phyloP scores from a whole-genome alignment of 2,113 vertebrate genomes.

The Alosa alosa region DNA sequence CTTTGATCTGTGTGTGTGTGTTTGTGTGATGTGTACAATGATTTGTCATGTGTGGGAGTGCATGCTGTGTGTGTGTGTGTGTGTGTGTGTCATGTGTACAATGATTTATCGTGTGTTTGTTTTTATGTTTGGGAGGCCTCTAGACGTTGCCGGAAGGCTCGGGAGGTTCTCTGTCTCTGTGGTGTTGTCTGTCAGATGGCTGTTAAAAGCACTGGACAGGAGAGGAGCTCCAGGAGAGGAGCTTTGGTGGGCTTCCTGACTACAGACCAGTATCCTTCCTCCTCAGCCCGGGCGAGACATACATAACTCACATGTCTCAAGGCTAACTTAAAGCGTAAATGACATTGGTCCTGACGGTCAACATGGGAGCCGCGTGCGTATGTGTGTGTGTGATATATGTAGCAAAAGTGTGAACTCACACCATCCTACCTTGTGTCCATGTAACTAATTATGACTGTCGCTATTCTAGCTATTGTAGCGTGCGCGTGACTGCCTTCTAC shows the following conservation, averaged over 20 bases:
- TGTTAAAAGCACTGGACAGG: background rate
- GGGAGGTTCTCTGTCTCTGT: background rate
- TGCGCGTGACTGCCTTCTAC: no score
- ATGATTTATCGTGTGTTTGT: no score
- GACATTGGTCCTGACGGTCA: background rate
- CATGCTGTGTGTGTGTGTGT: constrained; percentile 5
- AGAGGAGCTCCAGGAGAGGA: constrained; percentile 13
- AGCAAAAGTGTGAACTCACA: background rate
- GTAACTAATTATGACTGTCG: background rate
- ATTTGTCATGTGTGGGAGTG: background rate
- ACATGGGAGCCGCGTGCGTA: background rate
- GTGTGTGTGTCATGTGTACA: no score
- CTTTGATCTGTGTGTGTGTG: background rate
- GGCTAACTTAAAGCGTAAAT: background rate
- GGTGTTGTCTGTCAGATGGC: background rate
- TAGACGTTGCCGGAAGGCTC: background rate
- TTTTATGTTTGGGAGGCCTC: background rate
- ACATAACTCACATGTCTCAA: background rate
- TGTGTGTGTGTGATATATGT: background rate
- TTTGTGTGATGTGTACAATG: background rate
- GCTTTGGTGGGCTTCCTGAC: background rate
- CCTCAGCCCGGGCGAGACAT: background rate
- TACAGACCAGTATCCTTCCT: background rate
- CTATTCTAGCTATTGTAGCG: no score
- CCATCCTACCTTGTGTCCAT: background rate